These are phyloP conservation scores for Aricia artaxerxes DNA, from an alignment of 2,888 invertebrate species.

Conservation along the genomic window DNA sequence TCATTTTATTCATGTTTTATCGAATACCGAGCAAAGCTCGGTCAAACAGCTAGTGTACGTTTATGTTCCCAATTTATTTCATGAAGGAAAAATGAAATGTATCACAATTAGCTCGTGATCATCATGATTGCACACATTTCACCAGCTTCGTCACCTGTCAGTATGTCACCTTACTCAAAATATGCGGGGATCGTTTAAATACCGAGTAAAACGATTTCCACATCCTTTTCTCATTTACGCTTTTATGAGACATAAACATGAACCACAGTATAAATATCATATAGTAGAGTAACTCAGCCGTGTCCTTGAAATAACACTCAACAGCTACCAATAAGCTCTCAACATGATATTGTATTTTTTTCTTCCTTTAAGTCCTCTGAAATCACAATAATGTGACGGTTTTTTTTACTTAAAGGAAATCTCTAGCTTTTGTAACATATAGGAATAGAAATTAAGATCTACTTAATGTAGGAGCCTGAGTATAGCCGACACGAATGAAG, in stretches of 20 bases:
- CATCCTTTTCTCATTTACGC: not conserved
- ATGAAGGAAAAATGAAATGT: not conserved
- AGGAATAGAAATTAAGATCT: too few relatives aligned
- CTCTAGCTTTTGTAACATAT: too few relatives aligned
- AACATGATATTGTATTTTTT: too few relatives aligned
- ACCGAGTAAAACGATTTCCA: not conserved
- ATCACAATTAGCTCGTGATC: not conserved
- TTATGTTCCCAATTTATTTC: not conserved
- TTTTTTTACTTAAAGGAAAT: too few relatives aligned
- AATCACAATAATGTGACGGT: too few relatives aligned
- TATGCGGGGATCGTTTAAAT: not conserved
- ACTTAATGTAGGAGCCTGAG: too few relatives aligned
- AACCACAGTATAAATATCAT: not conserved
- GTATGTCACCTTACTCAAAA: not conserved
- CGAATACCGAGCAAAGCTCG: too few relatives aligned
- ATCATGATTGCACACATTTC: not conserved
- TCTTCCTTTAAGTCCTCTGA: too few relatives aligned
- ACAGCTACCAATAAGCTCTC: too few relatives aligned
- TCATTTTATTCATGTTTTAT: too few relatives aligned
- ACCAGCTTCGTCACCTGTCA: not conserved
- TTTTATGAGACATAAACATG: conserved; percentile 21
- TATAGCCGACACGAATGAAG: too few relatives aligned
- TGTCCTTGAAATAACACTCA: not conserved
- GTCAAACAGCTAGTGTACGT: not conserved
- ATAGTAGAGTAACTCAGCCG: not conserved